Evolutionary conservation across 2,797 vertebrate genomes (phyloP).

Genomic region (Serranus cabrilla): DNA sequence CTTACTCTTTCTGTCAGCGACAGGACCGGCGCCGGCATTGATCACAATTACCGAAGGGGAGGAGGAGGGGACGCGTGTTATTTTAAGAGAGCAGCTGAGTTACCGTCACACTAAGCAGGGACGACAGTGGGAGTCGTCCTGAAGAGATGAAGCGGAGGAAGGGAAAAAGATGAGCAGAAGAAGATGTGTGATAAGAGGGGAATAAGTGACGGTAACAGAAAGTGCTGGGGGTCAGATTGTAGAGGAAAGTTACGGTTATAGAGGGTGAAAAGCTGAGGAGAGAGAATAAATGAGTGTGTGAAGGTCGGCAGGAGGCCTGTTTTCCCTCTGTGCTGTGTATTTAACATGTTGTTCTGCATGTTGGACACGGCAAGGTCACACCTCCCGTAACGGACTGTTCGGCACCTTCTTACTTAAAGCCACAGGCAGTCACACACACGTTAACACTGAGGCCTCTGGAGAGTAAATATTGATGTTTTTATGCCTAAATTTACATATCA

Average conservation of each 20-base stretch:
- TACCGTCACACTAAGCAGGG: constrained; percentile 12
- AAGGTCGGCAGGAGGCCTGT: constrained; percentile 3
- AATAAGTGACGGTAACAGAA: not conserved
- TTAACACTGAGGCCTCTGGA: too few relatives aligned
- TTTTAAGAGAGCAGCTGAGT: constrained; percentile 25
- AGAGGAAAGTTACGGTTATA: not conserved
- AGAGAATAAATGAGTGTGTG: constrained; percentile 4
- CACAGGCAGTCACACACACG: constrained; percentile 20
- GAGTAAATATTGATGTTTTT: not conserved
- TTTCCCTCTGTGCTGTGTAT: not conserved
- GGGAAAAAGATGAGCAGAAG: not conserved
- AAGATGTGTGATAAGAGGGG: not conserved
- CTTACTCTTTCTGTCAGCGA: constrained; percentile 32
- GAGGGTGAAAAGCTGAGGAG: not conserved
- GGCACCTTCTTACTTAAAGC: constrained; percentile 58
- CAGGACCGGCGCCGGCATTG: not conserved
- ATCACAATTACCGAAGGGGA: constrained; percentile 48
- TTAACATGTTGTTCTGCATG: constrained; percentile 38
- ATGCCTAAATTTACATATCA: not conserved
- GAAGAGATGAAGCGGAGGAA: constrained; percentile 7
- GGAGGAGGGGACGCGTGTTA: constrained; percentile 1
- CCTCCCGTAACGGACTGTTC: constrained; percentile 47
- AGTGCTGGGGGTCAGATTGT: not conserved
- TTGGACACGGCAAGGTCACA: constrained; percentile 64
- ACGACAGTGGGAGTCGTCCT: constrained; percentile 6